Base-by-base conservation (phyloP, 2,113 vertebrate species). In the Lates calcarifer region DNA sequence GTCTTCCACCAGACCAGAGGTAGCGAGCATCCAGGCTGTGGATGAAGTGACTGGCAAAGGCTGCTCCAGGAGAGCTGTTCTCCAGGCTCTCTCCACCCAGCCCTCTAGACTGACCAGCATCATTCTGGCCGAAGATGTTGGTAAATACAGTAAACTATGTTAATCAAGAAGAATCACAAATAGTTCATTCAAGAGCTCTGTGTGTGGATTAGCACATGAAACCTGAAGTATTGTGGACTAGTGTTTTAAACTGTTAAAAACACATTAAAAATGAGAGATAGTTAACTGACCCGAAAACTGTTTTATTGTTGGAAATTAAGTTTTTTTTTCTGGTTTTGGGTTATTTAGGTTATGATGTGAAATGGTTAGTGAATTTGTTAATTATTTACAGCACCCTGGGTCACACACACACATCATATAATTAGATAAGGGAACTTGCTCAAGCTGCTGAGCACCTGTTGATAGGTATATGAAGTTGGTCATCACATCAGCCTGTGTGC, bases 91-190 rank as follows among this genome's bases (percentile, higher is more conserved):
- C 3, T 96, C 97, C 67, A 95, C 95, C 0, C 95, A 96, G 63
- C 88, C 89, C 7, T 89, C 94, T 79, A 92, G 95, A 63, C 92
- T 95, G 70, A 95, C 95, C 70, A 96, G 95, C 64, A 96, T 95
- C 78, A 97, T 99, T 86, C 94, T 98, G 8, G 98, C 97, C 1
- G 97, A 99, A 91, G 98, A 99, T 80, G 91, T 96, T 68, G 94
- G 97, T 99, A 94, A 96, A 93, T 93, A 45, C 56, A 67, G 24
- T 11, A 12, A 17, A 9, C 18, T 26, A 12, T 53, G 1, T 58
- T 5, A 15, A 37, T 65, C 7, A 15, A 35, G 18, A 8, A 6
- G 22, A 3, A 47, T 51, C 43, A 35, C 12, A 22, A 4, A 9
- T 17, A 5, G 47, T 28, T 45, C 0, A 62, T 55, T 55, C 39